phyloP scores from a whole-genome alignment of 1,140 invertebrate species.

The Drosophila gunungcola region DNA sequence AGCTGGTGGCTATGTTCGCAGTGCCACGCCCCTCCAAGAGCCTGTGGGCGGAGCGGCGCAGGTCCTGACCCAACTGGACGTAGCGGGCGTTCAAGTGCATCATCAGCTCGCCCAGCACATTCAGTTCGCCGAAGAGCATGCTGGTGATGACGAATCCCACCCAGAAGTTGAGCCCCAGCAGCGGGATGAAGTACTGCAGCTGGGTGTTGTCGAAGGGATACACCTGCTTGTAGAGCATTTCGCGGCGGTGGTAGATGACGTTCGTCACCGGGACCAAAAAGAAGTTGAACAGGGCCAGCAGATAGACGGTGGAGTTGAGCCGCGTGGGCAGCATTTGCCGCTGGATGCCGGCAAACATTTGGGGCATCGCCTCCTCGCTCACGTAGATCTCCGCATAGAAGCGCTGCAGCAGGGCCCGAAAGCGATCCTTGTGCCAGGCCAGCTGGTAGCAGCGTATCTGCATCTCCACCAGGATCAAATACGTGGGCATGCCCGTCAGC shows the following conservation, averaged over 20 bases:
- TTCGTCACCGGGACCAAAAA: slow-evolving; percentile 53
- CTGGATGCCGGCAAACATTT: slow-evolving; percentile 47
- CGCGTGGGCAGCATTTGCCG: slow-evolving; percentile 53
- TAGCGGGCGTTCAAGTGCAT: slow-evolving; percentile 75
- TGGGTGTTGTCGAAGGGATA: slow-evolving; percentile 65
- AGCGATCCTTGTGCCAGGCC: slow-evolving; percentile 53
- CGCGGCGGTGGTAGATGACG: slow-evolving; percentile 50
- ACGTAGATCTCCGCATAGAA: slow-evolving; percentile 73
- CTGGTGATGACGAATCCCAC: slow-evolving; percentile 64
- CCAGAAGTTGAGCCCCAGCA: slow-evolving; percentile 59
- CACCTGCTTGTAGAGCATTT: slow-evolving; percentile 66
- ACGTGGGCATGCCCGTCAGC: slow-evolving; percentile 67
- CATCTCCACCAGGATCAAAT: slow-evolving; percentile 63
- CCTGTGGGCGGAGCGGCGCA: slow-evolving; percentile 5
- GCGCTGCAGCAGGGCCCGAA: slow-evolving; percentile 52
- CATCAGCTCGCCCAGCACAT: slow-evolving; percentile 69
- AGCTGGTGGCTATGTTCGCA: slow-evolving; percentile 25
- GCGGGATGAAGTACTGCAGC: slow-evolving; percentile 46
- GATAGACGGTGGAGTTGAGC: slow-evolving; percentile 54
- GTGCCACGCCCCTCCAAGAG: slow-evolving; percentile 6
- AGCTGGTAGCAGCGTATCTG: slow-evolving; percentile 68
- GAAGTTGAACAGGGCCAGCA: slow-evolving; percentile 61
- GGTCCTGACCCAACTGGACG: slow-evolving; percentile 47
- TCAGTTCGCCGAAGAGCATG: slow-evolving; percentile 69
- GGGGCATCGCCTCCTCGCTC: slow-evolving; percentile 22